Percentiles rank a stretch among this genome's conserved stretches.
phyloP scores from a whole-genome alignment of 2,888 invertebrate species.

The Silvanus unidentatus region DNA sequence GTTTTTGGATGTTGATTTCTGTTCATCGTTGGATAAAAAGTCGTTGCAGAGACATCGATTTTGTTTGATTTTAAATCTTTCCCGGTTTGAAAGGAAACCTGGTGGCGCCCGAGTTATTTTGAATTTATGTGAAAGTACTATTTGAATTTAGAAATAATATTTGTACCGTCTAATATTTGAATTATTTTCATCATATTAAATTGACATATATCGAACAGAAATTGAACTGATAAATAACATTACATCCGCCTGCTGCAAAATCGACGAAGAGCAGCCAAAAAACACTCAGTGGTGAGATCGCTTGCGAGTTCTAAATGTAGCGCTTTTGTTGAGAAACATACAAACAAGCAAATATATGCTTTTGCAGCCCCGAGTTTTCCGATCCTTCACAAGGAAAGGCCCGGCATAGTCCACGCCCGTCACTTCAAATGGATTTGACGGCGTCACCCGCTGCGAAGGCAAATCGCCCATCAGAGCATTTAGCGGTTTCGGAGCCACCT shows the following conservation, averaged over 20 bases:
- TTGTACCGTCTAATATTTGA: no score
- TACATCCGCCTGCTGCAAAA: slow-evolving; percentile 8
- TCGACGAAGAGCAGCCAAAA: slow-evolving; percentile 9
- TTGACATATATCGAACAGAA: no score
- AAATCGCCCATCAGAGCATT: slow-evolving; percentile 8
- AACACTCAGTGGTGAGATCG: slow-evolving; percentile 7
- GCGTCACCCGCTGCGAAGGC: slow-evolving; percentile 5
- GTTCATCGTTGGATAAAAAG: no score
- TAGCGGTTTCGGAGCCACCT: neutral
- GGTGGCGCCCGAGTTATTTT: no score
- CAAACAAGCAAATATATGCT: slow-evolving; percentile 10
- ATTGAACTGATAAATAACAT: no score
- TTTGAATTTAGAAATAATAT: no score
- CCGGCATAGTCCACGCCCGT: slow-evolving; percentile 14
- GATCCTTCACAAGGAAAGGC: slow-evolving; percentile 5
- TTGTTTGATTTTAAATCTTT: no score
- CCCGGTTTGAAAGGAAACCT: no score
- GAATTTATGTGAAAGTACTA: no score
- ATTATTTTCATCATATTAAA: no score
- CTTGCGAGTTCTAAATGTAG: slow-evolving; percentile 10
- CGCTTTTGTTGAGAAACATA: slow-evolving; percentile 10
- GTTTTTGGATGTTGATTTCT: no score
- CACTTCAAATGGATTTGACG: slow-evolving; percentile 6
- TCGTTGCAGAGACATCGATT: no score
- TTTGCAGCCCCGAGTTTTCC: slow-evolving; percentile 4